Conservation (phyloP, 2,888 invertebrate species). For the Eutolmus rufibarbis region DNA sequence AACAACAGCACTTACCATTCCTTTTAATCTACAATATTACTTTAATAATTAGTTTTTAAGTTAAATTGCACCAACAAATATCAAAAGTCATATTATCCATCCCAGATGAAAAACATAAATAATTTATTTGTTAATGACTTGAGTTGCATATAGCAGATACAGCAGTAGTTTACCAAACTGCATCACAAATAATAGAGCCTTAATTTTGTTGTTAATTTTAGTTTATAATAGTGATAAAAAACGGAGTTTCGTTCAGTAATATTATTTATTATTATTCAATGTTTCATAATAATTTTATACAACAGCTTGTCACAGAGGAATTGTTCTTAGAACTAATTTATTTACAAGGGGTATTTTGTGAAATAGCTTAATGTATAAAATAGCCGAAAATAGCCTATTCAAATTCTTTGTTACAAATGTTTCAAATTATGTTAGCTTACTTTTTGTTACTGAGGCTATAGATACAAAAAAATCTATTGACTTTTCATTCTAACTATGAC, state of each 20-base stretch:
- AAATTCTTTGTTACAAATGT: background rate
- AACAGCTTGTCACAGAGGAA: background rate
- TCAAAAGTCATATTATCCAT: background rate
- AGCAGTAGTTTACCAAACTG: background rate
- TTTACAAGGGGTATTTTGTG: background rate
- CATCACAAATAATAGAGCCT: background rate
- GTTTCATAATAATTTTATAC: background rate
- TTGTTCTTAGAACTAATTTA: background rate
- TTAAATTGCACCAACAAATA: background rate
- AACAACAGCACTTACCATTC: background rate
- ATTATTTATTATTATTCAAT: background rate
- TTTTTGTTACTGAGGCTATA: background rate
- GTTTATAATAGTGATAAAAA: background rate
- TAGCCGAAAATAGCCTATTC: background rate
- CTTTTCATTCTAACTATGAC: background rate
- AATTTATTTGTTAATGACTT: background rate
- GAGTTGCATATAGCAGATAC: background rate
- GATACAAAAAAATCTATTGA: background rate
- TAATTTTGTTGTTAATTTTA: background rate
- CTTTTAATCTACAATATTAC: background rate
- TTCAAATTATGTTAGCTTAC: background rate
- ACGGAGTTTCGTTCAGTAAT: background rate
- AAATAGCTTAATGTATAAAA: background rate
- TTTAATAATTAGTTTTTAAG: background rate
- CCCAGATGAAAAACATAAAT: background rate